Evolutionary conservation across 2,113 vertebrate species (phyloP), one percentile per base, ranked within the genome.

Genomic region (Ondatra zibethicus): DNA sequence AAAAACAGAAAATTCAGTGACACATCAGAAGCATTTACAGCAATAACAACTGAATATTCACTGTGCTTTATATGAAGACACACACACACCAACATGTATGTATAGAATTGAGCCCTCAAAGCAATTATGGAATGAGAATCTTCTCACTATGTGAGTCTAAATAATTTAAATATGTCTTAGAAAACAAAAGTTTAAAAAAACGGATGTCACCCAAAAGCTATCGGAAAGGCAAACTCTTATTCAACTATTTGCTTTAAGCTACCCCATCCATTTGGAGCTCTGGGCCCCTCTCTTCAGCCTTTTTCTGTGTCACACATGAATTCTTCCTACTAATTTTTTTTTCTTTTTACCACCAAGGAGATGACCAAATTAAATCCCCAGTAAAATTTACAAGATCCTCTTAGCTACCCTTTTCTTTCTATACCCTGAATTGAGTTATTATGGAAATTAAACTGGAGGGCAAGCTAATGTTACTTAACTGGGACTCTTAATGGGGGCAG

Each of bases 391-490:
- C 82, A 88, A 89, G 17, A 78, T 88, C 87, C 91, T 95, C 78
- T 91, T 72, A 95, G 81, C 84, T 75, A 66, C 66, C 58, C 77
- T 95, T 95, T 96, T 77, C 78, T 94, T 89, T 95, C 17, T 31
- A 76, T 73, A 7, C 61, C 82, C 80, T 94, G 97, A 92, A 75
- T 76, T 66, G 96, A 95, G 96, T 97, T 88, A 96, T 97, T 98
- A 97, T 97, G 97, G 88, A 96, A 96, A 96, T 75, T 70, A 97
- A 98, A 95, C 10, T 42, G 85, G 39, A 0, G 11, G 86, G 47
- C 97, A 98, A 98, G 98, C 97, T 98, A 97, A 98, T 92, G 85
- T 96, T 97, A 76, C 89, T 96, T 97, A 73, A 97, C 88, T 92
- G 76, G 55, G 47, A 94, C 82, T 97, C 96, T 96, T 97, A 12